Evolutionary conservation across 2,113 vertebrate species (phyloP), one percentile per base, ranked within the genome.

Genomic region (Bostrychus sinensis): DNA sequence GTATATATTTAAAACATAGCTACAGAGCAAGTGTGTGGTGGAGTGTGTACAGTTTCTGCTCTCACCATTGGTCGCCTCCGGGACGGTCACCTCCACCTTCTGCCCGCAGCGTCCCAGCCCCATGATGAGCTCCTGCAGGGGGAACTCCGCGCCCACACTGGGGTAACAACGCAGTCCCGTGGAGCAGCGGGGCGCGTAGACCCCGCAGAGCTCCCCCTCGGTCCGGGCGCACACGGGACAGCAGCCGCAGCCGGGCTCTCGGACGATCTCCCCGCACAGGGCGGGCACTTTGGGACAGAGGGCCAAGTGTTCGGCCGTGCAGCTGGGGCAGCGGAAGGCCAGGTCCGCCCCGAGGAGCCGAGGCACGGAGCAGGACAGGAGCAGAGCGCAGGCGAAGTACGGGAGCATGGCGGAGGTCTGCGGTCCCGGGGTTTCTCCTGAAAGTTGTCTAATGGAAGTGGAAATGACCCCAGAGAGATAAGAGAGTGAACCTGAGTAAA

Each of bases 231-330:
- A 95, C 65, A 93, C 90, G 1, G 94, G 94, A 42, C 93, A 94
- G 91, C 95, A 97, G 74, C 95, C 95, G 34, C 95, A 95, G 78
- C 93, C 93, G 3, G 93, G 92, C 80, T 95, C 94, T 37, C 94
- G 82, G 63, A 94, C 93, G 37, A 96, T 89, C 83, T 96, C 94
- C 0, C 67, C 32, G 80, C 95, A 96, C 8, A 66, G 54, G 22
- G 71, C 51, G 13, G 78, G 72, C 25, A 90, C 81, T 56, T 79
- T 75, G 10, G 81, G 84, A 54, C 93, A 94, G 5, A 74, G 85
- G 53, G 88, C 84, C 42, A 90, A 78, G 30, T 72, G 89, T 66
- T 93, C 92, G 1, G 91, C 87, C 0, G 90, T 91, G 84, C 95
- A 96, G 22, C 91, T 92, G 16, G 94, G 93, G 74, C 95, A 97